phyloP scores from a whole-genome alignment of 2,113 vertebrate genomes.

The Megaleporinus macrocephalus region DNA sequence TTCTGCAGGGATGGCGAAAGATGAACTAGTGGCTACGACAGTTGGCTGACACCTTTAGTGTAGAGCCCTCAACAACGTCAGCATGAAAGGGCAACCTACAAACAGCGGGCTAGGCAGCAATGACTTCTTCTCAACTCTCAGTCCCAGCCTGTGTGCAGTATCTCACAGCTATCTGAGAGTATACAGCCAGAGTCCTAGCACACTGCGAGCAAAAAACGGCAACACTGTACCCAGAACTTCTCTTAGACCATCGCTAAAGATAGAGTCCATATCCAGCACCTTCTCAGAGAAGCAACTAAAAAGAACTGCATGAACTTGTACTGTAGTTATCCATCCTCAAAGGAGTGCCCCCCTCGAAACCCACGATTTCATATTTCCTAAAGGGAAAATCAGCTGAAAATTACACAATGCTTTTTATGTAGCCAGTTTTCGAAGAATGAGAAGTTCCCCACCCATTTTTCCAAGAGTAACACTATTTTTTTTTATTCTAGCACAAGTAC shows the following conservation, averaged over 20 bases:
- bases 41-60: background rate
- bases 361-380: background rate
- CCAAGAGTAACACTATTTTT: background rate
- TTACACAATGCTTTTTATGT: background rate
- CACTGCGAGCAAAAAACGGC: slow-evolving; percentile 71
- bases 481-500: background rate
- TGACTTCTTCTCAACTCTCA: slow-evolving; percentile 71
- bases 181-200: slow-evolving; percentile 71
- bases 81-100: slow-evolving; percentile 71
- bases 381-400: background rate
- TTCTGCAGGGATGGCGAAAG: background rate
- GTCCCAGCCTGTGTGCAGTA: slow-evolving; percentile 77
- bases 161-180: slow-evolving; percentile 80
- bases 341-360: background rate
- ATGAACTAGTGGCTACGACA: background rate
- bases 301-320: too few species aligned
- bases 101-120: slow-evolving; percentile 67
- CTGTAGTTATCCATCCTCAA: background rate
- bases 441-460: background rate
- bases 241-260: background rate
- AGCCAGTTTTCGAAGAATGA: background rate
- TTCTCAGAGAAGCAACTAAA: background rate
- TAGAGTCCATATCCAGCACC: background rate
- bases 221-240: slow-evolving; percentile 60
- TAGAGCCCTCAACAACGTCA: slow-evolving; percentile 52